Percentiles rank a stretch among this genome's conserved stretches.
Conservation (phyloP, 2,888 invertebrate genomes). For the Trachelus iudaicus region DNA sequence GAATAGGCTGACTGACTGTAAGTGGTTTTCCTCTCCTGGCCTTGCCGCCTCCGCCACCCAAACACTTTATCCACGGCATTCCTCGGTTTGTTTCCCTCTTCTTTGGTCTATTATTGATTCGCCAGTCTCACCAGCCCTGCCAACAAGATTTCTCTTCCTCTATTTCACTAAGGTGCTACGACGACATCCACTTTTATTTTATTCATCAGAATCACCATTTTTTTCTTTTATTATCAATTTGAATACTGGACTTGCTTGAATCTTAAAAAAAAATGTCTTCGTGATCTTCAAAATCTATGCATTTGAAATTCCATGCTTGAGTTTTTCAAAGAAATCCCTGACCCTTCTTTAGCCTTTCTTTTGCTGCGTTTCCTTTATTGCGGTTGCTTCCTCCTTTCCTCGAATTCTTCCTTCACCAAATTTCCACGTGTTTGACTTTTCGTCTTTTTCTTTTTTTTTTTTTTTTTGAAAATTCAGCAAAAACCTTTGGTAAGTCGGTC, state of each 20-base stretch:
- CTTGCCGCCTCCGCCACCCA: slow-evolving; percentile 58
- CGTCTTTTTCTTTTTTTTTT: background rate
- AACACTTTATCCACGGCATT: slow-evolving; percentile 66
- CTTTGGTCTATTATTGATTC: background rate
- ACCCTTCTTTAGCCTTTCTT: background rate
- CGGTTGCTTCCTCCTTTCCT: background rate
- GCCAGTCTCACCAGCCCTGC: background rate
- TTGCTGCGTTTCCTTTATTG: background rate
- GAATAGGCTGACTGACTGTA: slow-evolving; percentile 64
- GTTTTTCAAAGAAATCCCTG: background rate
- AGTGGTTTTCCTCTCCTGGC: slow-evolving; percentile 60
- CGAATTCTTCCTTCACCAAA: background rate
- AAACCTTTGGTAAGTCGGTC: background rate
- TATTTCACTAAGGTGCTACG: background rate
- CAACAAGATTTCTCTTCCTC: background rate
- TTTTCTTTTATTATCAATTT: background rate
- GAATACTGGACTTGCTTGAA: background rate
- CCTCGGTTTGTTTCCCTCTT: slow-evolving; percentile 16
- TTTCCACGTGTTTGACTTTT: background rate
- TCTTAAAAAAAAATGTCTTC: background rate
- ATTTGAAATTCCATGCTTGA: background rate
- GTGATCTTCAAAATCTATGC: background rate
- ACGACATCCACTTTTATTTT: background rate
- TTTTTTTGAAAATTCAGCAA: background rate
- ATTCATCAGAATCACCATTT: background rate